These are phyloP conservation scores for Drosophila yakuba DNA, from an alignment of 1,140 invertebrate species.

Conservation along the genomic window DNA sequence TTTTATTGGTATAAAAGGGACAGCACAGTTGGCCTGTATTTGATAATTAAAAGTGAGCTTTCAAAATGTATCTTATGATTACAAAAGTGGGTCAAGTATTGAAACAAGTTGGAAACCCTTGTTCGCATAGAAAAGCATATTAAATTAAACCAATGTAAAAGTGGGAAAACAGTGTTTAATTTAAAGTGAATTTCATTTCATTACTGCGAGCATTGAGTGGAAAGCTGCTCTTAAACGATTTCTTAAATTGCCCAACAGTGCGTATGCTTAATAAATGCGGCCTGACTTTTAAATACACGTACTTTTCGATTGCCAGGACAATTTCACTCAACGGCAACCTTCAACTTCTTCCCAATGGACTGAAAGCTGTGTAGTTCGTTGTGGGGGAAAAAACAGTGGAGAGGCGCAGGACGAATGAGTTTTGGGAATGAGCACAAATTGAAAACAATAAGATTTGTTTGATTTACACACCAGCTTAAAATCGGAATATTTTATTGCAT, in stretches of 20 bases:
- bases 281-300: slow-evolving; percentile 9
- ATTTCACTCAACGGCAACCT: slow-evolving; percentile 4
- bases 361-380: slow-evolving; percentile 1
- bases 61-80: neutral
- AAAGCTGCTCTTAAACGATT: slow-evolving; percentile 12
- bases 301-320: slow-evolving; percentile 2
- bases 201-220: slow-evolving; percentile 2
- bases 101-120: neutral
- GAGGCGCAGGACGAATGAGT: neutral
- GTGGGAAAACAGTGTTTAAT: neutral
- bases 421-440: slow-evolving; percentile 44
- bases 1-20: neutral
- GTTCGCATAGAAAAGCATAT: neutral
- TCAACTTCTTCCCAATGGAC: slow-evolving; percentile 3
- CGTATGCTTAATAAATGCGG: slow-evolving; percentile 37
- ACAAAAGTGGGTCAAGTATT: neutral
- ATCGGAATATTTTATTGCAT: slow-evolving; percentile 79
- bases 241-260: slow-evolving; percentile 34
- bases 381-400: neutral
- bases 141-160: neutral
- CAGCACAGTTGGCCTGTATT: neutral
- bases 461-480: slow-evolving; percentile 79
- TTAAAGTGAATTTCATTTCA: neutral
- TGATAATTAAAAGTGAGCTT: neutral
- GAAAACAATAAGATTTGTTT: slow-evolving; percentile 78